These are phyloP conservation scores for Thysanoteuthis rhombus DNA, from an alignment of 2,888 invertebrate genomes.

Conservation along the genomic window DNA sequence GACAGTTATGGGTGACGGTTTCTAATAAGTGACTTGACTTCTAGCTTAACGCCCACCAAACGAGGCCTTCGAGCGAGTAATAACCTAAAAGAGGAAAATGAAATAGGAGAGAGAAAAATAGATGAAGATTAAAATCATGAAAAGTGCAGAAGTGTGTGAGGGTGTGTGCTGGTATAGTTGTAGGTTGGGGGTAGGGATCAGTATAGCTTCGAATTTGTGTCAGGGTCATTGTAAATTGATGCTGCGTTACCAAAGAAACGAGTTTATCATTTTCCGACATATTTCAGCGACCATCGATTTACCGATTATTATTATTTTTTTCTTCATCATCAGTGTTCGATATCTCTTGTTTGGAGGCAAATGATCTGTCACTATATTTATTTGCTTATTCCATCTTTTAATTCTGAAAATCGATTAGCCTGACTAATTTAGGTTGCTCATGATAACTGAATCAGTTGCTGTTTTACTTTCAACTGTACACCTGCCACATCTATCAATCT, in stretches of 20 bases:
- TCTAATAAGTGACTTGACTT: too few relatives aligned
- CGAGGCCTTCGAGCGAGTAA: too few relatives aligned
- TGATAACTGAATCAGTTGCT: too few relatives aligned
- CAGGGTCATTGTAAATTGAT: background rate
- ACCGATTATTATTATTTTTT: background rate
- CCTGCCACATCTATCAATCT: background rate
- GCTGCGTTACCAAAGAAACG: background rate
- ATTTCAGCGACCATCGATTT: background rate
- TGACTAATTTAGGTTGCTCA: too few relatives aligned
- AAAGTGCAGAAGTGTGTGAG: background rate
- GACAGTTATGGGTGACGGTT: too few relatives aligned
- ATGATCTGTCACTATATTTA: background rate
- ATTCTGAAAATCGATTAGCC: background rate
- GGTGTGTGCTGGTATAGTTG: background rate
- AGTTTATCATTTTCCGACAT: too few relatives aligned
- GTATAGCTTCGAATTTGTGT: background rate
- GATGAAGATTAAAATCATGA: background rate
- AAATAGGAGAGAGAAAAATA: too few relatives aligned
- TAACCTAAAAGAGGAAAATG: too few relatives aligned
- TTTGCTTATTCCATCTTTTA: background rate
- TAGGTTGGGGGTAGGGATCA: background rate
- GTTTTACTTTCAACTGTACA: background rate
- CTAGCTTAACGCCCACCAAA: too few relatives aligned
- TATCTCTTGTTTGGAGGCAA: background rate
- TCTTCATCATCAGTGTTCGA: background rate